A percentile compares a stretch with the other conserved stretches of the same genome.
phyloP scores from a whole-genome alignment of 23 tunicate species.

The Diplosoma virens region DNA sequence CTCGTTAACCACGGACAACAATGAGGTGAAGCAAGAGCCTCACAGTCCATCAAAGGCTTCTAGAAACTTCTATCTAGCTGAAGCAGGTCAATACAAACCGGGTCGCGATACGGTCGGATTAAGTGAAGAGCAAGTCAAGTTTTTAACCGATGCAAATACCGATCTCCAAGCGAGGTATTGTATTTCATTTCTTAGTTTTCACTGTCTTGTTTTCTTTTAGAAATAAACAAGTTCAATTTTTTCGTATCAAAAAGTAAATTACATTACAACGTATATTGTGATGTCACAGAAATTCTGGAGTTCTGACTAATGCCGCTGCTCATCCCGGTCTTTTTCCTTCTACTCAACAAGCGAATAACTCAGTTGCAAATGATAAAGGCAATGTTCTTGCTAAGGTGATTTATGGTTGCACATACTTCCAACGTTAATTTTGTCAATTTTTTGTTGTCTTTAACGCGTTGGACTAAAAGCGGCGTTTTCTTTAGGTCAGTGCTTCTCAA shows the following conservation, averaged over 20 bases:
- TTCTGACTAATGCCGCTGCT: too few species aligned
- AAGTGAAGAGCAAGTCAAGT: neutral
- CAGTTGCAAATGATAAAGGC: too few species aligned
- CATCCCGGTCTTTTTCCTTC: too few species aligned
- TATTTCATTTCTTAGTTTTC: neutral
- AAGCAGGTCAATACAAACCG: neutral
- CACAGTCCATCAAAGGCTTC: conserved; percentile 15
- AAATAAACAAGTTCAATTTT: neutral
- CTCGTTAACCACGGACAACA: neutral
- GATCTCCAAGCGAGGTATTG: neutral
- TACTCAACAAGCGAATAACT: too few species aligned
- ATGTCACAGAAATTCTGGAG: too few species aligned
- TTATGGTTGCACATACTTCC: too few species aligned
- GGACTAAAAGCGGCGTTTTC: too few species aligned
- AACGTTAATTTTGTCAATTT: too few species aligned
- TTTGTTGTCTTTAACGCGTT: too few species aligned
- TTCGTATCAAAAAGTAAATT: neutral
- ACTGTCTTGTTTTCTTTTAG: neutral
- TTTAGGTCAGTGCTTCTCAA: too few species aligned
- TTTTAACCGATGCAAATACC: neutral
- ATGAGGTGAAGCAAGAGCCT: conserved; percentile 36
- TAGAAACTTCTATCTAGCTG: neutral
- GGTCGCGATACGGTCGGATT: neutral
- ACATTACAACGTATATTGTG: too few species aligned
- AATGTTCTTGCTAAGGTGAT: too few species aligned